A percentile compares a stretch with the other conserved stretches of the same genome.
phyloP scores from a whole-genome alignment of 2,113 vertebrate species.

The Varanus komodoensis region DNA sequence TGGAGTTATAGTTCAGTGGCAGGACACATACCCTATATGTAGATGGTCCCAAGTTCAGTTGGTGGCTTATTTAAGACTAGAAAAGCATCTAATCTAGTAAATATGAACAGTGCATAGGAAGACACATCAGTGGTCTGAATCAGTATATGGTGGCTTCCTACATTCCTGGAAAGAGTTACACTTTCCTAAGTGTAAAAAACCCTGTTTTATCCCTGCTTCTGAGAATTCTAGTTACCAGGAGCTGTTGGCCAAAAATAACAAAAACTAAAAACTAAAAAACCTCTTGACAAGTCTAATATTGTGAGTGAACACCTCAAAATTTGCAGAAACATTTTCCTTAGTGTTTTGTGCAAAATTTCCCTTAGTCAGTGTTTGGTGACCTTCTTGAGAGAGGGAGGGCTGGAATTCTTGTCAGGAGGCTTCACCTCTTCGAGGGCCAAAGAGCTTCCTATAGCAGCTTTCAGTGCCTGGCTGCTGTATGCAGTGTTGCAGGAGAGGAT shows the following conservation, averaged over 20 bases:
- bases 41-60: neutral
- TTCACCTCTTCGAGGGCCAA: neutral
- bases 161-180: neutral
- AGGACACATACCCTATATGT: neutral
- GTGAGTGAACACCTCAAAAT: neutral
- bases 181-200: neutral
- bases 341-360: neutral
- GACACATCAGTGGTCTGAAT: neutral
- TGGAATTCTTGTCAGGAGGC: neutral
- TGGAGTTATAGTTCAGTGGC: neutral
- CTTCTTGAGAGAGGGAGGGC: neutral
- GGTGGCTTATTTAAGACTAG: neutral
- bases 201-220: neutral
- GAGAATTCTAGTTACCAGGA: neutral
- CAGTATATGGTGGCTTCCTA: neutral
- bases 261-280: too few species aligned
- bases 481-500: neutral
- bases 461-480: neutral
- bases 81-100: neutral
- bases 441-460: neutral
- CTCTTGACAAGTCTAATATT: neutral
- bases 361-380: neutral
- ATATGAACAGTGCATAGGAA: neutral
- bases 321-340: slow-evolving; percentile 2
- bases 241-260: too few species aligned